These are phyloP conservation scores for Mobula birostris DNA, from an alignment of 2,113 vertebrate genomes.

Conservation along the genomic window DNA sequence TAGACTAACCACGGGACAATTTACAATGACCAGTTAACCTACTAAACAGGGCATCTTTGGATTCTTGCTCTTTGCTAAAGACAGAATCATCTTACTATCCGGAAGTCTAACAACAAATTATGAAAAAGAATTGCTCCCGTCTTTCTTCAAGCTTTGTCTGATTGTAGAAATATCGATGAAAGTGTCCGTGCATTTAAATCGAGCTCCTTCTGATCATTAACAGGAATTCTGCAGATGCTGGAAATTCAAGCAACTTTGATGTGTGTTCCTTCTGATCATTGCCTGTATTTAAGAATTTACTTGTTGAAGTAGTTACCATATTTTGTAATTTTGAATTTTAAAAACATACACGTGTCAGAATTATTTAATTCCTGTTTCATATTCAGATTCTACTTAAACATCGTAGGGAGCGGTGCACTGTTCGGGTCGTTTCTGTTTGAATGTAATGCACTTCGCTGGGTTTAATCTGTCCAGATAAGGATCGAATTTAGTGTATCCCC, in stretches of 20 bases:
- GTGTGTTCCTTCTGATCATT: background rate
- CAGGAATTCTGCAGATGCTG: too few species aligned
- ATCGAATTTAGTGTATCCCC: background rate
- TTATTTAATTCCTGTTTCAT: background rate
- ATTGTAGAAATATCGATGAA: background rate
- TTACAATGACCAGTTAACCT: too few species aligned
- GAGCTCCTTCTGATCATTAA: background rate
- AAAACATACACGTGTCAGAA: background rate
- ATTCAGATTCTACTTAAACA: background rate
- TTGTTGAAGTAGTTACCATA: background rate
- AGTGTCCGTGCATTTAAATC: background rate
- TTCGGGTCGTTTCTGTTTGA: background rate
- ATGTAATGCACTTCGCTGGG: background rate
- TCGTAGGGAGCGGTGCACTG: background rate
- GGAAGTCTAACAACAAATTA: background rate
- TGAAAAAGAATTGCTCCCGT: background rate
- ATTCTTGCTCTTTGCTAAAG: background rate
- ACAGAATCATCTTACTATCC: background rate
- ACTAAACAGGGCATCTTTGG: too few species aligned
- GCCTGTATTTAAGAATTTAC: background rate
- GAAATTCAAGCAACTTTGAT: too few species aligned
- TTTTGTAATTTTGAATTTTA: background rate
- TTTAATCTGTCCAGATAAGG: background rate
- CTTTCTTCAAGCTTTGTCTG: background rate
- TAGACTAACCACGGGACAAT: too few species aligned